Evolutionary conservation across 2,113 vertebrate genomes (phyloP).

Genomic region (Caracal caracal): DNA sequence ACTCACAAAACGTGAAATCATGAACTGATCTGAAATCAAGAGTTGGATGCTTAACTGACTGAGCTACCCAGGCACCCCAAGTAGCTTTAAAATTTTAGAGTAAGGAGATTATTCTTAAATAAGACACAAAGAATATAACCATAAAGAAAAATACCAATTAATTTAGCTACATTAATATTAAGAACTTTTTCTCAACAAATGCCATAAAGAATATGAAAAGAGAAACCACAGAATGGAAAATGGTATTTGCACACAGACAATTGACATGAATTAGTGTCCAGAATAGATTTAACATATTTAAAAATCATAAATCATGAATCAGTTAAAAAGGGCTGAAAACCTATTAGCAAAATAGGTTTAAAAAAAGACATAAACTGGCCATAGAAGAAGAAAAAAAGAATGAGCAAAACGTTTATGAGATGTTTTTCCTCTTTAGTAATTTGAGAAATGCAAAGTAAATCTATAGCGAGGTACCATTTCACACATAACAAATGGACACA

Average conservation of each 20-base stretch:
- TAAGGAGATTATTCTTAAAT: not conserved
- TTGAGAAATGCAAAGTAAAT: slow-evolving; percentile 11
- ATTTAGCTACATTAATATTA: not conserved
- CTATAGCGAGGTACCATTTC: not conserved
- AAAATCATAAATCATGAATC: not conserved
- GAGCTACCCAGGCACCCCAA: not conserved
- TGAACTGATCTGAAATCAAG: no score
- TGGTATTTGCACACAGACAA: not conserved
- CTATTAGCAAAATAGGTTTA: not conserved
- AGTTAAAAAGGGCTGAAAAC: not conserved
- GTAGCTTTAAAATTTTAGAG: not conserved
- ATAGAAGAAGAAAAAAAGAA: not conserved
- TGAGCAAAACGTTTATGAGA: not conserved
- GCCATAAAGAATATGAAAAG: not conserved
- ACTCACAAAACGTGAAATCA: no score
- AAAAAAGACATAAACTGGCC: not conserved
- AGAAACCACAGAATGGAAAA: not conserved
- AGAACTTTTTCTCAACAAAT: not conserved
- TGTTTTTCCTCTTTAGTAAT: not conserved
- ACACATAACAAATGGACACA: not conserved
- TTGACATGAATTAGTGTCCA: not conserved
- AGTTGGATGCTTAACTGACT: no score
- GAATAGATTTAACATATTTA: not conserved
- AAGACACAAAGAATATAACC: not conserved
- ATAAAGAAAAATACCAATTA: not conserved